Base-by-base conservation (phyloP, 2,888 invertebrate genomes). In the Lithophane ornitopus region DNA sequence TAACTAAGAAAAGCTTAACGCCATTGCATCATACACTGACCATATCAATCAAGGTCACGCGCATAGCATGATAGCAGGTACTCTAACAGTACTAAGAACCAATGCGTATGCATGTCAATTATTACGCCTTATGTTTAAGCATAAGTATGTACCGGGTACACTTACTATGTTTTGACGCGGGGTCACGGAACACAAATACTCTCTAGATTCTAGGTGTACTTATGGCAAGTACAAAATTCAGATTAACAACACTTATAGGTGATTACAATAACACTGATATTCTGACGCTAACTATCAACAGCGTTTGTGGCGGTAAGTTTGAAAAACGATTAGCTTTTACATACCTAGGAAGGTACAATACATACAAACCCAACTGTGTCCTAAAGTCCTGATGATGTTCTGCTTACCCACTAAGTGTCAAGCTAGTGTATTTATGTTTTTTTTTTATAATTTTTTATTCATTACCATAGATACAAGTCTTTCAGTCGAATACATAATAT, bases 1-100 rank as follows among this genome's bases (percentile, higher is more conserved):
- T 6, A 44, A 49, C 41, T 54, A 70, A 81, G 82, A 81, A 81
- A 79, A 81, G 76, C 76, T 76, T 62, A n/a, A 81, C 34, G 54
- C 81, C 49, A 62, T 79, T 79, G 68, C 76, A 70, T 76, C 76
- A 81, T 19, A 41, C 28, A 63, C 16, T 44, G 41, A 44, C 79
- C 63, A 74, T 81, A 80, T 76, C 77, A 76, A 76, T 77, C 77
- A 80, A 80, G 79, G 79, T 81, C 82, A 81, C 58, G 14, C 70
- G n/a, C 39, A 49, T 54, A 46, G 69, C 44, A 70, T 72, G 77
- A 76, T 81, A 65, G 52, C 79, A 78, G 28, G 41, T 80, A 78
- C 76, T 58, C 39, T 63, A 28, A 58, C 62, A 62, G 26, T 49
- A 66, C 3, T 46, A 69, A 1, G n/a, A 59, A 76, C 34, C 16